Evolutionary conservation across 2,797 vertebrate genomes (phyloP).

Genomic region (Cephalopachus bancanus): DNA sequence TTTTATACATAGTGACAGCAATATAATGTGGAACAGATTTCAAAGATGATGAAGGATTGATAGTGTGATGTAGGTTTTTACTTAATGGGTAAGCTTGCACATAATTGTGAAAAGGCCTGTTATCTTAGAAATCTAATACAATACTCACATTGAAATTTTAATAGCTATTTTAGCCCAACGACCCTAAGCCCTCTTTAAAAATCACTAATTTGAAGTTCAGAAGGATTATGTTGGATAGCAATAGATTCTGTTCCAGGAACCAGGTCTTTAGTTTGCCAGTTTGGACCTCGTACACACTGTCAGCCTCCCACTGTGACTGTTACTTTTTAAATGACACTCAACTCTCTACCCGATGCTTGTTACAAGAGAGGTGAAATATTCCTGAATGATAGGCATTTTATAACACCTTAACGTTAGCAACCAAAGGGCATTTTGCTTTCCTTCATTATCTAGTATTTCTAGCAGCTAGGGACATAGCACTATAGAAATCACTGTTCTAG

Average conservation of each 20-base stretch:
- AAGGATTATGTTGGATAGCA: not conserved
- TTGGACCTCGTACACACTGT: not conserved
- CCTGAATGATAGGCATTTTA: slow-evolving; percentile 24
- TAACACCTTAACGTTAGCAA: slow-evolving; percentile 22
- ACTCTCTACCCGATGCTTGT: not conserved
- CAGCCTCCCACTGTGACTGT: not conserved
- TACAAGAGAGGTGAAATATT: not conserved
- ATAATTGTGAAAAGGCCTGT: slow-evolving; percentile 16
- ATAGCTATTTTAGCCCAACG: not conserved
- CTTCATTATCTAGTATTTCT: slow-evolving; percentile 43
- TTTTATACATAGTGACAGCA: not conserved
- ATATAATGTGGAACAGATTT: not conserved
- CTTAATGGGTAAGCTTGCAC: not conserved
- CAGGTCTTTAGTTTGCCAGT: not conserved
- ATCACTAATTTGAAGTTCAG: not conserved
- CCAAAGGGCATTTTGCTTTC: slow-evolving; percentile 54
- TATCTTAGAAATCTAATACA: not conserved
- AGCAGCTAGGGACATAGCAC: not conserved
- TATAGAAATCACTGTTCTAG: slow-evolving; percentile 21
- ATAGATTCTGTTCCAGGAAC: not conserved
- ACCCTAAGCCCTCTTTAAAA: not conserved
- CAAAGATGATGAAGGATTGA: slow-evolving; percentile 17
- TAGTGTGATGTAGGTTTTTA: slow-evolving; percentile 7
- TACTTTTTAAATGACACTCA: slow-evolving; percentile 21
- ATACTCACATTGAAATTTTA: slow-evolving; percentile 34